phyloP scores from a whole-genome alignment of 2,113 vertebrate species.

The Ammodytes dubius region DNA sequence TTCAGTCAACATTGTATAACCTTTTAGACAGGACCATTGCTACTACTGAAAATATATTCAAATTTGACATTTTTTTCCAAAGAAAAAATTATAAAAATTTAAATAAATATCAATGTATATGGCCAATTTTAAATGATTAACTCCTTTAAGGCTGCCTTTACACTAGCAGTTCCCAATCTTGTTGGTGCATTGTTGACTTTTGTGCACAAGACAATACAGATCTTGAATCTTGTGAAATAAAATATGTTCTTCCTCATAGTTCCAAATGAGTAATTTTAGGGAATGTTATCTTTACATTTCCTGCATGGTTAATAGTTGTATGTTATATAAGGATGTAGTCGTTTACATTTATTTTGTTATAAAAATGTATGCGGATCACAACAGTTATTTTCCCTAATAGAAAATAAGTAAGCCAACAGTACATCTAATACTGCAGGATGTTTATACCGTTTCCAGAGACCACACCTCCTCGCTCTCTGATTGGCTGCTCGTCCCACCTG shows the following conservation, averaged over 20 bases:
- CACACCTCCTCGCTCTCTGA: constrained; percentile 56
- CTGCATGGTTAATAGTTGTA: background rate
- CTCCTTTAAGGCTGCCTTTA: background rate
- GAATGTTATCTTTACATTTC: background rate
- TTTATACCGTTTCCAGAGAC: background rate
- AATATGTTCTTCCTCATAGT: background rate
- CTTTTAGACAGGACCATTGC: no score
- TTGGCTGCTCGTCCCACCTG: constrained; percentile 73
- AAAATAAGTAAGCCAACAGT: background rate
- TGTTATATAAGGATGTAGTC: no score
- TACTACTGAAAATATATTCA: no score
- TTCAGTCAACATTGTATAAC: no score
- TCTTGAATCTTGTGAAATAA: background rate
- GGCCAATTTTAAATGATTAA: background rate
- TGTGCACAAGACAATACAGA: no score
- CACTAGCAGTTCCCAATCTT: background rate
- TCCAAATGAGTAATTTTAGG: background rate
- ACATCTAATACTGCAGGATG: background rate
- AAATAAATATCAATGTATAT: no score
- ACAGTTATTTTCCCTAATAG: background rate
- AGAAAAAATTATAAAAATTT: no score
- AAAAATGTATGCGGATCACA: background rate
- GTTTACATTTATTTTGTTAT: background rate
- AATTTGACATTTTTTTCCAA: no score
- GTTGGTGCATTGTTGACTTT: no score